Conservation (phyloP, 2,888 invertebrate species). For the Anarsia innoxiella region DNA sequence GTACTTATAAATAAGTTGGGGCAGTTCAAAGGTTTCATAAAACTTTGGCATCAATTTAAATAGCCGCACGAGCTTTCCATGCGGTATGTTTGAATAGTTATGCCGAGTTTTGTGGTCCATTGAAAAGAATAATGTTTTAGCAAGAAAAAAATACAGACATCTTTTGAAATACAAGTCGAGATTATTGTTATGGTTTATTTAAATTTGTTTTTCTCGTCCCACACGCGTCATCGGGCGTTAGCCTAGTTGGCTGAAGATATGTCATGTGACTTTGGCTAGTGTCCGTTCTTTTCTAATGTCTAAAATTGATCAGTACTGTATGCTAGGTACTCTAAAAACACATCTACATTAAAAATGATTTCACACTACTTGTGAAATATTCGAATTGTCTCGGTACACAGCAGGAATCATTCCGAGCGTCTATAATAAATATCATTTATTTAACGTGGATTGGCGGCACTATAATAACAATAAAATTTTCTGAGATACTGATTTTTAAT, state of each 20-base stretch:
- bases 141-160: conserved; percentile 26
- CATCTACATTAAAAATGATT: conserved; percentile 15
- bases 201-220: conserved; percentile 43
- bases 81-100: conserved; percentile 32
- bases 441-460: conserved; percentile 13
- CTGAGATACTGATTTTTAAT: conserved; percentile 9
- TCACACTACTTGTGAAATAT: conserved; percentile 15
- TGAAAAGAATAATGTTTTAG: conserved; percentile 45
- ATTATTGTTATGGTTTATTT: conserved; percentile 59
- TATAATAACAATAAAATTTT: conserved; percentile 9
- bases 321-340: conserved; percentile 4
- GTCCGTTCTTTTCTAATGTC: conserved; percentile 44
- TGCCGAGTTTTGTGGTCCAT: conserved; percentile 36
- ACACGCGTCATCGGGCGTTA: conserved; percentile 52
- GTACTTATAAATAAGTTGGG: conserved; percentile 21
- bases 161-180: conserved; percentile 43
- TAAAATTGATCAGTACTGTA: conserved; percentile 35
- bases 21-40: conserved; percentile 22
- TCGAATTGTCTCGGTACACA: conserved; percentile 11
- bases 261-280: conserved; percentile 55
- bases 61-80: conserved; percentile 22
- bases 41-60: conserved; percentile 27
- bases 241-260: conserved; percentile 38
- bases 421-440: conserved; percentile 18
- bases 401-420: conserved; percentile 7